Evolutionary conservation across 2,113 vertebrate species (phyloP).

Genomic region (Phocoena phocoena): DNA sequence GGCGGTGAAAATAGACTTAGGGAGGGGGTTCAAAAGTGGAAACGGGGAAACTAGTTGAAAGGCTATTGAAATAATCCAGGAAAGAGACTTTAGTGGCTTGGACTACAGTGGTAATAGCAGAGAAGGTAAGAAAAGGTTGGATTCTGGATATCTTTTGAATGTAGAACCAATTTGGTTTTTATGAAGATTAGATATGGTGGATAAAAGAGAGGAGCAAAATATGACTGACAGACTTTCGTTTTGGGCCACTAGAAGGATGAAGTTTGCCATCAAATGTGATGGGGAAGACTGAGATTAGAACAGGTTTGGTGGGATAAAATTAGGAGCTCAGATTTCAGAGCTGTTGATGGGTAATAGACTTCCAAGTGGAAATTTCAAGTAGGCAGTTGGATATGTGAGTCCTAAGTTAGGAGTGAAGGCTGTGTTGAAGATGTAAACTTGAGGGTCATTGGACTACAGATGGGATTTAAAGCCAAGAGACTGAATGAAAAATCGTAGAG

Average conservation of each 20-base stretch:
- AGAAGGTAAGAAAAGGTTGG: background rate
- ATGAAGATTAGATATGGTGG: background rate
- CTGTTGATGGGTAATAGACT: background rate
- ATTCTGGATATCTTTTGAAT: background rate
- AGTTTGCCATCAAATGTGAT: background rate
- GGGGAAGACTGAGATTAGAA: background rate
- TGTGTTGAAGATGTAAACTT: background rate
- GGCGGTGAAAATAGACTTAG: background rate
- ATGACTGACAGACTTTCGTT: background rate
- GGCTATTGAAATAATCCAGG: background rate
- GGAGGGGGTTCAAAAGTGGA: background rate
- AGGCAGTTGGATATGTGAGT: background rate
- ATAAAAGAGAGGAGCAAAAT: background rate
- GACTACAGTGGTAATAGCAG: background rate
- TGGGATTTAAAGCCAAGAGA: background rate
- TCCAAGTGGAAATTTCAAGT: background rate
- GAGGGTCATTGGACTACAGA: background rate
- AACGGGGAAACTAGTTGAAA: background rate
- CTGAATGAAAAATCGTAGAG: background rate
- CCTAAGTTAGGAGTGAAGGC: background rate
- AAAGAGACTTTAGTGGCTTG: background rate
- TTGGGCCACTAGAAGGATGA: background rate
- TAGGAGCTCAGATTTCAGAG: background rate
- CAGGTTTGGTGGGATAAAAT: slow-evolving; percentile 5
- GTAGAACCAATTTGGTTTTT: background rate